phyloP scores from a whole-genome alignment of 1,140 invertebrate genomes.

The Bombus ignitus region DNA sequence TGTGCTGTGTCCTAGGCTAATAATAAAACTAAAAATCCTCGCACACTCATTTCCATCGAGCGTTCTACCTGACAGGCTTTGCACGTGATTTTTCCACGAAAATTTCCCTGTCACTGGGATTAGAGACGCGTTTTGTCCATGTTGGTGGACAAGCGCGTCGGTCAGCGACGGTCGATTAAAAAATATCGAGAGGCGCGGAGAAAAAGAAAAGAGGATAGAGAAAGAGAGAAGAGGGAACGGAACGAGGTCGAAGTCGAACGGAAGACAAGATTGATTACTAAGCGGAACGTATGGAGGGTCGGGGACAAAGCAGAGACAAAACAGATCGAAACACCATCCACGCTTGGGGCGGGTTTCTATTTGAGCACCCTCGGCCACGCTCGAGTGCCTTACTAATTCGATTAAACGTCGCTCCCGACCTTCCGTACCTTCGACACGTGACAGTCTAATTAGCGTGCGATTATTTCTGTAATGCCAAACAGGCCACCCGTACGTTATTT shows the following conservation, averaged over 20 bases:
- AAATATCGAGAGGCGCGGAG: neutral
- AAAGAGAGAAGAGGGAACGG: neutral
- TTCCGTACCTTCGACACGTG: constrained; percentile 53
- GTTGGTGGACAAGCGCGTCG: neutral
- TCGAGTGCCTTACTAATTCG: constrained; percentile 66
- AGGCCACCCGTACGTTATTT: no score
- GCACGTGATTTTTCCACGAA: neutral
- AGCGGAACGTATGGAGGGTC: constrained; percentile 17
- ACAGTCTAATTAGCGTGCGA: constrained; percentile 61
- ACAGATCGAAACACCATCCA: constrained; percentile 63
- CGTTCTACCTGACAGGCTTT: neutral
- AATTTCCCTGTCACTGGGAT: neutral
- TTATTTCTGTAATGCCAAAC: constrained; percentile 49
- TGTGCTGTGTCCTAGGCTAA: no score
- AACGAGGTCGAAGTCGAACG: constrained; percentile 31
- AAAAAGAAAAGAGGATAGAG: neutral
- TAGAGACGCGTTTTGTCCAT: neutral
- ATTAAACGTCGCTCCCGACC: constrained; percentile 58
- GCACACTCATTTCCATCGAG: neutral
- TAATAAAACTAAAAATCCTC: no score
- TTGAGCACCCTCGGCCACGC: constrained; percentile 52
- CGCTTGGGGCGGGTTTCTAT: constrained; percentile 57
- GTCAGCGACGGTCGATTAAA: neutral
- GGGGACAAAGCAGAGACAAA: constrained; percentile 60
- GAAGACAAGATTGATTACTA: constrained; percentile 62